Evolutionary conservation across 2,113 vertebrate species (phyloP).

Genomic region (Odobenus rosmarus): DNA sequence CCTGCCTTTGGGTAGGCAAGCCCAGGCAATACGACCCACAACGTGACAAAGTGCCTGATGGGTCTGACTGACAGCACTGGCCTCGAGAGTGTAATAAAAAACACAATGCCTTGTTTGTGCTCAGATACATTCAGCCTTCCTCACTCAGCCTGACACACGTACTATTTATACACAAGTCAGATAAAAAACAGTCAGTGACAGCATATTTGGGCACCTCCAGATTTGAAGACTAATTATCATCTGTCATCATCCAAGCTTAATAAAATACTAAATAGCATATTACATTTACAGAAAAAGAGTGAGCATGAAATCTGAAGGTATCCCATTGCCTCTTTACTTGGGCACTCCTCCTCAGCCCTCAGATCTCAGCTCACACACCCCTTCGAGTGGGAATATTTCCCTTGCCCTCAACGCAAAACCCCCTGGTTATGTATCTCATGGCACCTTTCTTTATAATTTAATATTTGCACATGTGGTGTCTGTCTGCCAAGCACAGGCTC

Average conservation of each 20-base stretch:
- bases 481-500: background rate
- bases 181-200: constrained; percentile 8
- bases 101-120: background rate
- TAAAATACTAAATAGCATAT: constrained; percentile 1
- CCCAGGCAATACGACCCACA: constrained; percentile 55
- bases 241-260: constrained; percentile 53
- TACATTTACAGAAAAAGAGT: background rate
- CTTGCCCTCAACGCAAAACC: background rate
- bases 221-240: constrained; percentile 53
- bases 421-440: fast-evolving
- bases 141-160: background rate
- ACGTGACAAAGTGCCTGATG: constrained; percentile 63
- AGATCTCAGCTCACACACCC: background rate
- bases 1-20: constrained; percentile 74
- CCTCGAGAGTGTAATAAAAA: background rate
- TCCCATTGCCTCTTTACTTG: background rate
- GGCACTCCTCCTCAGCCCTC: background rate
- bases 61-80: constrained; percentile 60
- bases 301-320: background rate
- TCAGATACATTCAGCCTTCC: background rate
- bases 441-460: background rate
- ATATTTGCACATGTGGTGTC: background rate
- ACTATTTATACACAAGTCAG: background rate
- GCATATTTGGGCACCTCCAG: background rate
- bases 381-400: background rate